Percentiles rank a stretch among this genome's conserved stretches.
Evolutionary conservation across 2,113 vertebrate genomes (phyloP).

Genomic region (Oncorhynchus clarkii): DNA sequence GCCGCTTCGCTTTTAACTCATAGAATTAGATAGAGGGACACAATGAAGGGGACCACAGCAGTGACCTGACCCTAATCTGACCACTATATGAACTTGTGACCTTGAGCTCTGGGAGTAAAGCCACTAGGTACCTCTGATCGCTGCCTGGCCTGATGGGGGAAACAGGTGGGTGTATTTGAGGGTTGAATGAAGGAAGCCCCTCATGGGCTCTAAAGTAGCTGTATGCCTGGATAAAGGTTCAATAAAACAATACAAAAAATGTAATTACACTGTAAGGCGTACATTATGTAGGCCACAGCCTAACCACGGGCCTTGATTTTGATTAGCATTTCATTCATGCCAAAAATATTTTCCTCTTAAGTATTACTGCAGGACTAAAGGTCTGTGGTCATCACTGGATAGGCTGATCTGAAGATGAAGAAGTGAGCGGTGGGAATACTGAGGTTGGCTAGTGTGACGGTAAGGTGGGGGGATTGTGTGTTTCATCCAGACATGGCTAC

Average conservation of each 20-base stretch:
- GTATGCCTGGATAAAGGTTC: not conserved
- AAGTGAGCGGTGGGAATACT: not conserved
- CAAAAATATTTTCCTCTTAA: not conserved
- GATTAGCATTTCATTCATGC: not conserved
- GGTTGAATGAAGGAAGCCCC: not conserved
- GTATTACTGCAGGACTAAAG: not conserved
- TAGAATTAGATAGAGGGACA: not conserved
- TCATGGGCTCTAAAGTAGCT: not conserved
- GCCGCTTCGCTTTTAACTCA: conserved; percentile 22
- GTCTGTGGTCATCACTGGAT: not conserved
- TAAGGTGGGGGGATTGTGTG: not conserved
- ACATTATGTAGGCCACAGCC: not conserved
- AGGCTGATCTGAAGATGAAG: not conserved
- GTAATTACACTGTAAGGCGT: not conserved
- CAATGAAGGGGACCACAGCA: not conserved
- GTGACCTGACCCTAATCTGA: conserved; percentile 12
- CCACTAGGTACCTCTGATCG: too few species aligned
- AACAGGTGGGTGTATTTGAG: not conserved
- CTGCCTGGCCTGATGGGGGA: too few species aligned
- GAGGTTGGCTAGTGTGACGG: not conserved
- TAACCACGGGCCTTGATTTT: not conserved
- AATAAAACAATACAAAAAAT: not conserved
- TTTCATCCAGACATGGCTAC: not conserved
- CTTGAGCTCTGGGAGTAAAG: not conserved
- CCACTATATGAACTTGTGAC: conserved; percentile 3